A percentile compares a stretch with the other conserved stretches of the same genome.
These are phyloP conservation scores for Bombus affinis DNA, from an alignment of 1,140 invertebrate species.

Conservation along the genomic window DNA sequence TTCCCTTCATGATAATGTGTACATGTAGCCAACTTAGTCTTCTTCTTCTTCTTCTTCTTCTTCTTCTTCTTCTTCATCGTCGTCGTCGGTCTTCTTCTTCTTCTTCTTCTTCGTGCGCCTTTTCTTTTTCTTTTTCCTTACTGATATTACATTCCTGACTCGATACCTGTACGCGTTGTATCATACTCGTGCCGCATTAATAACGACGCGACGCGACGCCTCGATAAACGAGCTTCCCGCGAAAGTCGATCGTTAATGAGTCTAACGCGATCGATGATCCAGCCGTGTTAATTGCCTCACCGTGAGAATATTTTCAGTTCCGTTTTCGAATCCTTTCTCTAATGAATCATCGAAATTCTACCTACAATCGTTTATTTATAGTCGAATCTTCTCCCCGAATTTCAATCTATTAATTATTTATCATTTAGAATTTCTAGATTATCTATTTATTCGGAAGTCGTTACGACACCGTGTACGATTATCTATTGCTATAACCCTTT, in stretches of 20 bases:
- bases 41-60: not conserved
- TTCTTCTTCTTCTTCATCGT: not conserved
- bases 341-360: not conserved
- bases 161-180: conserved; percentile 30
- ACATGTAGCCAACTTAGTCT: not conserved
- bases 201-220: conserved; percentile 20
- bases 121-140: not conserved
- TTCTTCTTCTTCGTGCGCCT: not conserved
- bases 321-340: not conserved
- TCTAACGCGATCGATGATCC: conserved; percentile 19
- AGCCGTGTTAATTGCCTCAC: not conserved
- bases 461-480: too few relatives aligned
- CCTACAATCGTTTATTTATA: not conserved
- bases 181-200: conserved; percentile 21
- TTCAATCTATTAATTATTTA: not conserved
- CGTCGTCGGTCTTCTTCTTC: not conserved
- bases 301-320: conserved; percentile 13
- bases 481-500: too few relatives aligned
- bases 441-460: not conserved
- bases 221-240: conserved; percentile 12
- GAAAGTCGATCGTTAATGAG: conserved; percentile 27
- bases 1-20: not conserved
- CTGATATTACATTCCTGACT: conserved; percentile 46
- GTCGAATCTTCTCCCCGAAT: not conserved
- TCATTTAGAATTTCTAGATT: too few relatives aligned